A percentile compares a stretch with the other conserved stretches of the same genome.
Conservation (phyloP, 2,888 invertebrate genomes). For the Agriopis aurantiaria region DNA sequence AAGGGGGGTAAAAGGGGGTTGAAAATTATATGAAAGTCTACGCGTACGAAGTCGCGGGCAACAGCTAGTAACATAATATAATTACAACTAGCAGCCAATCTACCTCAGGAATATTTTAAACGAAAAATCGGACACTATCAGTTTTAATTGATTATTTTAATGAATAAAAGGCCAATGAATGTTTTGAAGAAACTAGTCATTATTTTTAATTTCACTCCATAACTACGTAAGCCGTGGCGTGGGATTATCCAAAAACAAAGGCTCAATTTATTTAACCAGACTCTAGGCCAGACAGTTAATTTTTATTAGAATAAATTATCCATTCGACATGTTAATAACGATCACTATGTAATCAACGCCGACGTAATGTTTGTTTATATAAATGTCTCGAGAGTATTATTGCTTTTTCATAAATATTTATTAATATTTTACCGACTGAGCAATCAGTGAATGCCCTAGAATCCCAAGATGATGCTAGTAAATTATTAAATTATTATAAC, state of each 20-base stretch:
- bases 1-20: too few relatives aligned
- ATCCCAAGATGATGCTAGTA: constrained; percentile 26
- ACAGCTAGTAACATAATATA: too few relatives aligned
- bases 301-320: constrained; percentile 19
- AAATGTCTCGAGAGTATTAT: constrained; percentile 32
- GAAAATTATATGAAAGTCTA: too few relatives aligned
- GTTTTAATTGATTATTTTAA: neutral
- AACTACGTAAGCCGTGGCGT: constrained; percentile 8
- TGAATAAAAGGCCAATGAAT: neutral
- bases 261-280: constrained; percentile 16
- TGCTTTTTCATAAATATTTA: constrained; percentile 19
- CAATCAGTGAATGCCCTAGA: constrained; percentile 4
- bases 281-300: constrained; percentile 17
- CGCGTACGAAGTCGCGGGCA: too few relatives aligned
- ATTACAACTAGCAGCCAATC: too few relatives aligned
- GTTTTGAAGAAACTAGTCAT: constrained; percentile 10
- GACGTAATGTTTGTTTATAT: constrained; percentile 31
- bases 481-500: too few relatives aligned
- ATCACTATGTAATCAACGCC: constrained; percentile 13
- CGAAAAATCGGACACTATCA: neutral
- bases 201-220: constrained; percentile 12
- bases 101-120: neutral
- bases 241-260: constrained; percentile 23
- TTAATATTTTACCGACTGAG: neutral
- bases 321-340: constrained; percentile 11